phyloP scores from a whole-genome alignment of 1,140 invertebrate genomes.

The Idris sp. region DNA sequence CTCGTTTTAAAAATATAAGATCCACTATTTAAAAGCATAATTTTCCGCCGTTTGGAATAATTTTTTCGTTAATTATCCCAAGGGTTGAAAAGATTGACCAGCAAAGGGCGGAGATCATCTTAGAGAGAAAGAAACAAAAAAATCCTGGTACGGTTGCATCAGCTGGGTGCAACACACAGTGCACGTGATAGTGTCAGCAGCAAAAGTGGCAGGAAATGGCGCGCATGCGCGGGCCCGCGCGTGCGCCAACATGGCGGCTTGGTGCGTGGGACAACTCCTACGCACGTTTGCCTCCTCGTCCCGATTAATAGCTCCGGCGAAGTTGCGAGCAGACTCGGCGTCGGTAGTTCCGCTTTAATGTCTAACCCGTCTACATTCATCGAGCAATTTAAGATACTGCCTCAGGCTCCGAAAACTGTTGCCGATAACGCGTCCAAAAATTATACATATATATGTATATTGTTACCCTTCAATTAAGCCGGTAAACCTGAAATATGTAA shows the following conservation, averaged over 20 bases:
- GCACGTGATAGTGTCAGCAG: no score
- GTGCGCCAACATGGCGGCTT: slow-evolving; percentile 22
- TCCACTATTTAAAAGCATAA: no score
- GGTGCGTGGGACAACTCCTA: slow-evolving; percentile 10
- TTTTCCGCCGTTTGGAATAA: no score
- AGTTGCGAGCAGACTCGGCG: slow-evolving; percentile 37
- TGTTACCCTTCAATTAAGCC: no score
- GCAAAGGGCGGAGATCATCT: slow-evolving; percentile 25
- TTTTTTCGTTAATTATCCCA: no score
- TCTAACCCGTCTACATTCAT: slow-evolving; percentile 50
- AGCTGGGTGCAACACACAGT: slow-evolving; percentile 19
- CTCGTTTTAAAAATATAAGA: no score
- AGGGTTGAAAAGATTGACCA: no score
- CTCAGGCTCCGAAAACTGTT: slow-evolving; percentile 36
- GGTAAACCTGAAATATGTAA: no score
- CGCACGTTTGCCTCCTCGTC: slow-evolving; percentile 19
- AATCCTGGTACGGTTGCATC: slow-evolving; percentile 5
- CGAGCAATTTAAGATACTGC: slow-evolving; percentile 48
- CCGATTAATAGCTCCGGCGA: slow-evolving; percentile 41
- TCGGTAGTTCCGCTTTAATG: slow-evolving; percentile 66
- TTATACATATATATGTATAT: no score
- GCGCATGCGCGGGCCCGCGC: slow-evolving; percentile 23
- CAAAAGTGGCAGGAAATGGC: slow-evolving; percentile 14
- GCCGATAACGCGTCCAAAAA: no score
- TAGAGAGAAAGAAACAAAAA: slow-evolving; percentile 6